Conservation (phyloP, 2,797 vertebrate species). For the Thunnus albacares region DNA sequence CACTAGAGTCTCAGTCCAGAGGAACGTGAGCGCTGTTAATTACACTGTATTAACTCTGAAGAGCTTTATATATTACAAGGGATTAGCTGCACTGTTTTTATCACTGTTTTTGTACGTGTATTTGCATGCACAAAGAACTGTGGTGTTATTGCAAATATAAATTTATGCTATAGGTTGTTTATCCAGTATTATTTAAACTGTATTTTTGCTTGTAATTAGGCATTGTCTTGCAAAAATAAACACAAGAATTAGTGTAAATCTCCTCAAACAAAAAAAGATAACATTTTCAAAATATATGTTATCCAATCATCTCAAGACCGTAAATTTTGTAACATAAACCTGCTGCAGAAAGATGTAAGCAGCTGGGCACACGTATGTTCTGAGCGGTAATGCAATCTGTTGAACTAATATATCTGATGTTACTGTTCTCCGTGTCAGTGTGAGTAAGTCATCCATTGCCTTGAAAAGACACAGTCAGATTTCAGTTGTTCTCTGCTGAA, state of each 20-base stretch:
- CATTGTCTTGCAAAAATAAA: neutral
- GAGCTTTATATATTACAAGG: neutral
- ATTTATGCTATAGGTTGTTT: neutral
- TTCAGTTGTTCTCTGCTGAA: constrained; percentile 35
- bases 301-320: constrained; percentile 5
- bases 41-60: constrained; percentile 36
- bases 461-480: constrained; percentile 50
- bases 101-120: neutral
- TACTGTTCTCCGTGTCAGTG: constrained; percentile 55
- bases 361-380: constrained; percentile 68
- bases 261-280: neutral
- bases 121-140: neutral
- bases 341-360: constrained; percentile 45
- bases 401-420: constrained; percentile 65
- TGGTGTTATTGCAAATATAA: neutral
- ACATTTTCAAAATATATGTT: neutral
- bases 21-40: constrained; percentile 36
- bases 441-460: constrained; percentile 58
- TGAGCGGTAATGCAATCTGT: constrained; percentile 64
- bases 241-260: neutral
- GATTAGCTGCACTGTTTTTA: constrained; percentile 4
- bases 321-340: constrained; percentile 36
- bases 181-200: neutral
- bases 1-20: constrained; percentile 9
- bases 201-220: neutral